Conservation (phyloP, 2,797 vertebrate species). For the Gastrophryne carolinensis region DNA sequence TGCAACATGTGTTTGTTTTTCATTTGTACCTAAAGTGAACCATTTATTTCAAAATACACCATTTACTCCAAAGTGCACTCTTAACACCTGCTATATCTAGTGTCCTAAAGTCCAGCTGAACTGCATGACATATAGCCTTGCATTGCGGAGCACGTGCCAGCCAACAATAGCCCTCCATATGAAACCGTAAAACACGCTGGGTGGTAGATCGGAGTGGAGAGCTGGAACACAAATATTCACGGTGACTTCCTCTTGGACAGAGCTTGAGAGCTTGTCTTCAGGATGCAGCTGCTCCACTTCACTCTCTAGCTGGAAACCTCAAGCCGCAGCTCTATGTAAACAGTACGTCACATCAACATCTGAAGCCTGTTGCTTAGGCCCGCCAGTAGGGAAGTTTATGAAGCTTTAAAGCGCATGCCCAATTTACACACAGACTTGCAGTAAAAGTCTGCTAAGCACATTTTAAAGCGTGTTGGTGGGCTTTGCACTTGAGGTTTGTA, state of each 20-base stretch:
- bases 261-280: constrained; percentile 23
- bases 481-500: too few relatives aligned
- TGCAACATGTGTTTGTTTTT: too few relatives aligned
- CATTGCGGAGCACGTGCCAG: neutral
- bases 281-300: constrained; percentile 38
- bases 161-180: neutral
- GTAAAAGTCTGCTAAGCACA: too few relatives aligned
- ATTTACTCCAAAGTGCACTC: too few relatives aligned
- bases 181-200: neutral
- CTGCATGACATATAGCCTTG: neutral
- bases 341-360: neutral
- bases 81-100: too few relatives aligned
- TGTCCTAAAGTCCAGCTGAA: neutral
- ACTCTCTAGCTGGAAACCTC: constrained; percentile 38
- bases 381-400: neutral
- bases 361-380: neutral
- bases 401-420: neutral
- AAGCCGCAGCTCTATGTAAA: constrained; percentile 24
- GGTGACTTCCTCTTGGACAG: constrained; percentile 35
- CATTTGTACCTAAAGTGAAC: too few relatives aligned
- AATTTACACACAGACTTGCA: neutral
- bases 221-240: neutral
- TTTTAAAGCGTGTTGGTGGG: too few relatives aligned
- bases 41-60: too few relatives aligned
- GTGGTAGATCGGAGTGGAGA: neutral